Percentiles rank a stretch among this genome's conserved stretches.
phyloP scores from a whole-genome alignment of 2,797 vertebrate genomes.

The Rhinogobio ventralis region DNA sequence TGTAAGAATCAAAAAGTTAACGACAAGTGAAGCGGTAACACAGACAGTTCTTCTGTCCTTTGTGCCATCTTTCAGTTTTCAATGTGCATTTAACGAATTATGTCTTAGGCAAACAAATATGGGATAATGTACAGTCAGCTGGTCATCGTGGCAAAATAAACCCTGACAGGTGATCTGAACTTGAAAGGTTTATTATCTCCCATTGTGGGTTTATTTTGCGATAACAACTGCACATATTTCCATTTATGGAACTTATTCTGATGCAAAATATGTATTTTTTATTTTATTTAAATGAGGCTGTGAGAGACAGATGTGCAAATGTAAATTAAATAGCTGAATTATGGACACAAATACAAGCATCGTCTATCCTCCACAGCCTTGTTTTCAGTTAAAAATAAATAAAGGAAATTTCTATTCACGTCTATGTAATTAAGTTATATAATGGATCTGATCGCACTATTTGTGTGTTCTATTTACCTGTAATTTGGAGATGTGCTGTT shows the following conservation, averaged over 20 bases:
- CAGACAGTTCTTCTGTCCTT: background rate
- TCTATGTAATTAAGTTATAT: background rate
- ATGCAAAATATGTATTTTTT: background rate
- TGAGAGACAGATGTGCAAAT: background rate
- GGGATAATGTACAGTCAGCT: background rate
- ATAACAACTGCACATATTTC: background rate
- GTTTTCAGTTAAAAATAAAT: background rate
- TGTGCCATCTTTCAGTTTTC: background rate
- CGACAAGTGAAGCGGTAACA: background rate
- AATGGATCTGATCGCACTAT: background rate
- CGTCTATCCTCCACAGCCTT: background rate
- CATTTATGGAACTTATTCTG: background rate
- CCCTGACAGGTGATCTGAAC: background rate
- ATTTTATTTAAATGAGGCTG: background rate
- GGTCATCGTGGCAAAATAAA: background rate
- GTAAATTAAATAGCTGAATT: background rate
- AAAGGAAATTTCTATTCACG: background rate
- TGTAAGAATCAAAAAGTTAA: conserved; percentile 59
- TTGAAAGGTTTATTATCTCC: too few species aligned
- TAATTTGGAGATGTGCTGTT: conserved; percentile 87
- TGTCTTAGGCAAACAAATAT: background rate
- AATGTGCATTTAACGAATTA: background rate
- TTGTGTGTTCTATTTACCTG: conserved; percentile 80
- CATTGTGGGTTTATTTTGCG: background rate
- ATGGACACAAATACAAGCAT: background rate